Evolutionary conservation across 2,888 invertebrate species (phyloP), one percentile per base, ranked within the genome.

Genomic region (Lydus trimaculatus): DNA sequence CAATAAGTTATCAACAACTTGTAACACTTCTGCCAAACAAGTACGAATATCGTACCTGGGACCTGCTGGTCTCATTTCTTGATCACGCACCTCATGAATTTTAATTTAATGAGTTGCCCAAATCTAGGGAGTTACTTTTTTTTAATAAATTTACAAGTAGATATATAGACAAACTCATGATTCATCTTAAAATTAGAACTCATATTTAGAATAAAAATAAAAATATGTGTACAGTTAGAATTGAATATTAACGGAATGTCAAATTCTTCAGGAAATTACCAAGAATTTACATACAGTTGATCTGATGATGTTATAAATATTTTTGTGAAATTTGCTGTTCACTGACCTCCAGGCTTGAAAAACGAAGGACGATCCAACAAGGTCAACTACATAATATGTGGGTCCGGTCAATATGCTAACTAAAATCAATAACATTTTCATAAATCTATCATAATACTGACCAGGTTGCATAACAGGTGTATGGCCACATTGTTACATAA

Each of bases 251-350:
- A 71, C 71, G 71, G 71, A 52, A 71, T 58, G 63, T 67, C 65
- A 63, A 63, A 71, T 67, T 71, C 71, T 65, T 71, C 71, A n/a
- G 59, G 31, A 36, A 64, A 63, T 60, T 36, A 43, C 5, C 61
- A 13, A 60, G 25, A 65, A 71, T 71, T 71, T 67, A 67, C 71
- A 71, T 71, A 65, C 67, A 70, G 66, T 70, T 69, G 64, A 66
- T 64, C 64, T 58, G 58, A 58, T 64, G 63, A 62, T 65, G 59
- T 58, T 48, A 48, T n/a, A 4, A 58, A 64, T 61, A 52, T 43
- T 43, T 5, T 17, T 43, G 17, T 43, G 11, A 48, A 48, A 23
- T 48, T 13, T 20, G 39, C n/a, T 66, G 66, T 69, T 61, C 66
- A 70, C 67, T 61, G 64, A 66, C 70, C 70, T 68, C 9, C 20